Evolutionary conservation across 2,797 vertebrate genomes (phyloP).

Genomic region (Lithobates pipiens): DNA sequence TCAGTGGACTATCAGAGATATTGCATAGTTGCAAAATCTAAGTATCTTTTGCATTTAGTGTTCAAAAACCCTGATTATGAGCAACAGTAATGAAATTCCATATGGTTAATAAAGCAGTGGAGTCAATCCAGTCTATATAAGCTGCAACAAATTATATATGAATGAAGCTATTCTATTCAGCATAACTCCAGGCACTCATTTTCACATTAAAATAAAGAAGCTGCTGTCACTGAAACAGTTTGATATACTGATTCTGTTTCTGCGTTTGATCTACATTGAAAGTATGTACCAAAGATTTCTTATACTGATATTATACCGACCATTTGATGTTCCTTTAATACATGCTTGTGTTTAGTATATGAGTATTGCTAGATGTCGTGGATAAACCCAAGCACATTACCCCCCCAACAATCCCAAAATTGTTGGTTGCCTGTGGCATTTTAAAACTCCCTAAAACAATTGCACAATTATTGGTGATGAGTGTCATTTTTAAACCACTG

Average conservation of each 20-base stretch:
- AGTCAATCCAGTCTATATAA: constrained; percentile 47
- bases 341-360: too few species aligned
- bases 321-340: neutral
- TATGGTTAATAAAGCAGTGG: constrained; percentile 31
- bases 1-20: neutral
- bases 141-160: constrained; percentile 50
- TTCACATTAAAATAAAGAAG: constrained; percentile 40
- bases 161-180: constrained; percentile 22
- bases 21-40: constrained; percentile 5
- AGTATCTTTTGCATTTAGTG: constrained; percentile 42
- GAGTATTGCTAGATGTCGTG: too few species aligned
- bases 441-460: too few species aligned
- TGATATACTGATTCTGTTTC: constrained; percentile 9
- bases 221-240: constrained; percentile 20
- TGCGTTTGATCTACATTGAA: neutral
- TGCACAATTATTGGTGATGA: too few species aligned
- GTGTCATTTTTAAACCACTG: too few species aligned
- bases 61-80: constrained; percentile 37
- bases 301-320: constrained; percentile 6
- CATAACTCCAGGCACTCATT: neutral
- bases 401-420: too few species aligned
- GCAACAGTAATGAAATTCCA: constrained; percentile 35
- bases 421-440: too few species aligned
- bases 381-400: too few species aligned
- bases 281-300: constrained; percentile 11